Evolutionary conservation across 2,888 invertebrate genomes (phyloP).

Genomic region (Lamellibrachia satsuma): DNA sequence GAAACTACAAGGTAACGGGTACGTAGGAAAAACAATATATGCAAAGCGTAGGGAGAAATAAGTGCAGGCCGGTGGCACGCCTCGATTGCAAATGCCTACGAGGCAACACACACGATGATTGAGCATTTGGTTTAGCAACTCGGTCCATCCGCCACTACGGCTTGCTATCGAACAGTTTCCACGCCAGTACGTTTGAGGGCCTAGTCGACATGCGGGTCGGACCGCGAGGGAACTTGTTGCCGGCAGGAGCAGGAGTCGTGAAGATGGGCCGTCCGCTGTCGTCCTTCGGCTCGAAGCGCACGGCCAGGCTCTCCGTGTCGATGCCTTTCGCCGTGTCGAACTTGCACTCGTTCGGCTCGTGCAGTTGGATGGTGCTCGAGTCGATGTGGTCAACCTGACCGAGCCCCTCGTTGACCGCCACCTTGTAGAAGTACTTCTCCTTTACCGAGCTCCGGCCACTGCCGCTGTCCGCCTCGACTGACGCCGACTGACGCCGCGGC

Average conservation of each 20-base stretch:
- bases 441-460: background rate
- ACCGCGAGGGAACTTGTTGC: background rate
- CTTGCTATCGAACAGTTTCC: conserved; percentile 5
- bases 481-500: background rate
- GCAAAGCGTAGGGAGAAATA: too few relatives aligned
- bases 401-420: background rate
- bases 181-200: background rate
- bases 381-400: background rate
- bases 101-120: background rate
- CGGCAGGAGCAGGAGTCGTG: background rate
- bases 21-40: background rate
- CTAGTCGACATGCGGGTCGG: background rate
- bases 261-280: background rate
- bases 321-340: background rate
- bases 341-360: background rate
- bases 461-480: background rate
- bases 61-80: background rate
- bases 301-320: background rate
- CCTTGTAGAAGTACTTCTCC: conserved; percentile 13
- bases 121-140: background rate
- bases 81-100: background rate
- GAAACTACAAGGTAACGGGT: background rate
- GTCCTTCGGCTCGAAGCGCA: background rate
- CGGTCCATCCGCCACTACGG: background rate
- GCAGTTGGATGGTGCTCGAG: background rate